A percentile compares a stretch with the other conserved stretches of the same genome.
Conservation (phyloP, 2,113 vertebrate species). For the Cyanocitta stelleri region DNA sequence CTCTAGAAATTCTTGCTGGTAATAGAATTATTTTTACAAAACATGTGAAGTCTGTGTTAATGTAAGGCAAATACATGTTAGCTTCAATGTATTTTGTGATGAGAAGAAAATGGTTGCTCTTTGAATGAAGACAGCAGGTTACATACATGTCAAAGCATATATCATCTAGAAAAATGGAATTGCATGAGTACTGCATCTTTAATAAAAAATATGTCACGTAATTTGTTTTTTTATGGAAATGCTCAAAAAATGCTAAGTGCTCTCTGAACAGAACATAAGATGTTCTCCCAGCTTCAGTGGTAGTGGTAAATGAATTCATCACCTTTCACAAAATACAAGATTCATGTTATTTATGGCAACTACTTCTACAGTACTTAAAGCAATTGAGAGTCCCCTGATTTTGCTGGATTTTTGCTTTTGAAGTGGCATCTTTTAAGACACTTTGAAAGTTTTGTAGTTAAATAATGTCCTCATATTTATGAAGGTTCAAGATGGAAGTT, state of each 20-base stretch:
- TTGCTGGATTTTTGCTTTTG: not conserved
- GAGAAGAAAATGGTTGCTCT: not conserved
- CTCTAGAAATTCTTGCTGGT: constrained; percentile 93
- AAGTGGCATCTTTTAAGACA: not conserved
- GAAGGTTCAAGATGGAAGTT: not conserved
- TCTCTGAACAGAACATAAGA: not conserved
- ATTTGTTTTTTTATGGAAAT: not conserved
- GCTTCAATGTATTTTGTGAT: not conserved
- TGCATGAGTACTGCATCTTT: not conserved
- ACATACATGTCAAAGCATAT: not conserved
- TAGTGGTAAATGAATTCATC: not conserved
- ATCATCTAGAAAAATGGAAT: not conserved
- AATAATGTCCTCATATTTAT: not conserved
- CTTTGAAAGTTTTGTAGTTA: not conserved
- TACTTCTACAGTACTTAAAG: not conserved
- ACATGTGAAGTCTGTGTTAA: not conserved
- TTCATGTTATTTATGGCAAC: not conserved
- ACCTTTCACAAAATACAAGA: not conserved
- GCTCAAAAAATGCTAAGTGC: not conserved
- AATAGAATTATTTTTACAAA: constrained; percentile 39
- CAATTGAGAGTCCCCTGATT: not conserved
- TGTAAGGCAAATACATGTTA: not conserved
- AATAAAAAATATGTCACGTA: not conserved
- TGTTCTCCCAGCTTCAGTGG: not conserved
- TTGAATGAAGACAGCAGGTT: not conserved